Conservation (phyloP, 2,888 invertebrate genomes). For the Halocaridina rubra region DNA sequence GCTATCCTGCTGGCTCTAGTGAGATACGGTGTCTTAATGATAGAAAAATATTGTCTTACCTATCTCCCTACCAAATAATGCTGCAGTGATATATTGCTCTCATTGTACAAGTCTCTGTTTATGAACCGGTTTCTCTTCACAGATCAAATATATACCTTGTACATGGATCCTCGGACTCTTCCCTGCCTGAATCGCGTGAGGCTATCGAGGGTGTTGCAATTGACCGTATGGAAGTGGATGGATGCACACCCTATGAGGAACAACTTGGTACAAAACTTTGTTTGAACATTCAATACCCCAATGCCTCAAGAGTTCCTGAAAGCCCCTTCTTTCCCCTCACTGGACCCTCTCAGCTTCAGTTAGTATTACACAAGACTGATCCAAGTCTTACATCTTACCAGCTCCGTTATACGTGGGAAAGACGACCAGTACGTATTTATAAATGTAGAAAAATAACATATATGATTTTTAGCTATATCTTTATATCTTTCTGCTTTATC, state of each 20-base stretch:
- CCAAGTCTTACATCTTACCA: conserved; percentile 47
- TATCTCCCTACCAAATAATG: no score
- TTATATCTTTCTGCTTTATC: no score
- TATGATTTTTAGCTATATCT: no score
- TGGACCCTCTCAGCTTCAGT: conserved; percentile 46
- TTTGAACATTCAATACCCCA: conserved; percentile 52
- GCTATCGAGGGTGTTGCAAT: conserved; percentile 26
- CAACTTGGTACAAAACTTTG: conserved; percentile 41
- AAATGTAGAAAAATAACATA: no score
- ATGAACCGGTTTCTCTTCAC: no score
- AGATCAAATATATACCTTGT: conserved; percentile 40
- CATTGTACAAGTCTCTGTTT: no score
- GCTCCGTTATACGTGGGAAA: conserved; percentile 49
- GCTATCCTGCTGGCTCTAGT: no score
- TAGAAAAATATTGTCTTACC: no score
- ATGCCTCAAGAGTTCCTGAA: conserved; percentile 38
- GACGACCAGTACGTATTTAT: conserved; percentile 1
- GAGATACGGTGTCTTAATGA: no score
- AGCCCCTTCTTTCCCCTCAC: conserved; percentile 53
- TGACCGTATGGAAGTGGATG: conserved; percentile 42
- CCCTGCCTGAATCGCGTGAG: conserved; percentile 6
- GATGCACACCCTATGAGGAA: conserved; percentile 34
- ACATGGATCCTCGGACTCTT: conserved; percentile 34
- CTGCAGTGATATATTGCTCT: no score
- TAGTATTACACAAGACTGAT: conserved; percentile 46